Conservation (phyloP, 2,888 invertebrate species). For the Dorcus parallelipipedus region DNA sequence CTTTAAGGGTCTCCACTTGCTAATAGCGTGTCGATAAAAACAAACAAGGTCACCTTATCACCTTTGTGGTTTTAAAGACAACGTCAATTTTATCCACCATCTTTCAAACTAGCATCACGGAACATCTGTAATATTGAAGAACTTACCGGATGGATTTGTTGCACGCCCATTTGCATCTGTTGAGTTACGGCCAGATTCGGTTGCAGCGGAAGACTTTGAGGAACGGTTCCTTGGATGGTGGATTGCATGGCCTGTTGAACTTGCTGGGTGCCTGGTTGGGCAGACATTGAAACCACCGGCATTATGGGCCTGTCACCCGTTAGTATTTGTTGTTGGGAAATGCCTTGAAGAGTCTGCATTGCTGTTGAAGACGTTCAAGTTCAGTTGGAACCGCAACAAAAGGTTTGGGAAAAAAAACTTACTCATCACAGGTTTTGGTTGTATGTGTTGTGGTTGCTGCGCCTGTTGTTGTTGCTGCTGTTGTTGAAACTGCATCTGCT, state of each 20-base stretch:
- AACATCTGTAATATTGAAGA: neutral
- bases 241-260: slow-evolving; percentile 56
- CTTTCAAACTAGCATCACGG: neutral
- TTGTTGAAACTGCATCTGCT: slow-evolving; percentile 39
- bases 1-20: too few relatives aligned
- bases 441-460: slow-evolving; percentile 52
- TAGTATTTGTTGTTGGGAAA: slow-evolving; percentile 50
- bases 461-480: slow-evolving; percentile 43
- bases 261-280: slow-evolving; percentile 53
- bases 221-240: slow-evolving; percentile 52
- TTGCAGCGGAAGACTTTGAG: slow-evolving; percentile 57
- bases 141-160: slow-evolving; percentile 60
- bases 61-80: too few relatives aligned
- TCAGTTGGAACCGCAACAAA: too few relatives aligned
- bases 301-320: slow-evolving; percentile 56
- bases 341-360: slow-evolving; percentile 57
- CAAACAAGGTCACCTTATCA: neutral
- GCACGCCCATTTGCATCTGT: slow-evolving; percentile 52
- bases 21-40: too few relatives aligned
- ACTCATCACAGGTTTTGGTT: slow-evolving; percentile 58
- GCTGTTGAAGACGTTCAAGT: slow-evolving; percentile 40
- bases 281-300: slow-evolving; percentile 64
- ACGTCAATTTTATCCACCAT: too few relatives aligned
- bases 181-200: slow-evolving; percentile 48
- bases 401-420: slow-evolving; percentile 26